Evolutionary conservation across 2,797 vertebrate species (phyloP).

Genomic region (Cuculus canorus): DNA sequence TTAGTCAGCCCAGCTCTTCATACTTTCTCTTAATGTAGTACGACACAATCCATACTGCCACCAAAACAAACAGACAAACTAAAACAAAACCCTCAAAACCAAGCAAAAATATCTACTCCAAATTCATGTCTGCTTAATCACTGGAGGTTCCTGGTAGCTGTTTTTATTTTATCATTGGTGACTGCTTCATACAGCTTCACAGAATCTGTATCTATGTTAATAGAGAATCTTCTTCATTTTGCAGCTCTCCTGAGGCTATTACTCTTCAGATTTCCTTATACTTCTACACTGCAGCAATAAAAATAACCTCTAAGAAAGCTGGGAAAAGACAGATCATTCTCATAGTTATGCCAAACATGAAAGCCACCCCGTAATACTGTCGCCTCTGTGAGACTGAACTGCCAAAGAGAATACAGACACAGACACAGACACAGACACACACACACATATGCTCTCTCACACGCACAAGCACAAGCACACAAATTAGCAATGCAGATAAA

Average conservation of each 20-base stretch:
- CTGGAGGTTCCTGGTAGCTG: not conserved
- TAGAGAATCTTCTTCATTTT: not conserved
- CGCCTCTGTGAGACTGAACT: not conserved
- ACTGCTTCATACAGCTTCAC: not conserved
- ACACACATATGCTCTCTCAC: not conserved
- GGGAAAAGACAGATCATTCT: not conserved
- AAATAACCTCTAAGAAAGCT: not conserved
- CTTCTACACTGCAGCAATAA: not conserved
- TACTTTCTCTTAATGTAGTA: not conserved
- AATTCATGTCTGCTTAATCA: not conserved
- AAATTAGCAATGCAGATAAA: slow-evolving; percentile 31
- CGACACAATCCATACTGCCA: not conserved
- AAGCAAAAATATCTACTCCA: not conserved
- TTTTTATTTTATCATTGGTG: not conserved
- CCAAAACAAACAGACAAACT: not conserved
- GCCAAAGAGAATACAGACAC: not conserved
- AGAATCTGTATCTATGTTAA: not conserved
- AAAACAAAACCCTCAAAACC: not conserved
- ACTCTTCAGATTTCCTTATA: not conserved
- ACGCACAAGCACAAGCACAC: not conserved
- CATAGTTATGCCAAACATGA: not conserved
- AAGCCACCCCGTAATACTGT: not conserved
- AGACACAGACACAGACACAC: too few relatives aligned
- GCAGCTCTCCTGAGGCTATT: not conserved
- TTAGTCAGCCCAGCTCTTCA: not conserved